Percentiles rank a stretch among this genome's conserved stretches.
These are phyloP conservation scores for Hydropsyche tenuis DNA, from an alignment of 1,140 invertebrate genomes.

Conservation along the genomic window DNA sequence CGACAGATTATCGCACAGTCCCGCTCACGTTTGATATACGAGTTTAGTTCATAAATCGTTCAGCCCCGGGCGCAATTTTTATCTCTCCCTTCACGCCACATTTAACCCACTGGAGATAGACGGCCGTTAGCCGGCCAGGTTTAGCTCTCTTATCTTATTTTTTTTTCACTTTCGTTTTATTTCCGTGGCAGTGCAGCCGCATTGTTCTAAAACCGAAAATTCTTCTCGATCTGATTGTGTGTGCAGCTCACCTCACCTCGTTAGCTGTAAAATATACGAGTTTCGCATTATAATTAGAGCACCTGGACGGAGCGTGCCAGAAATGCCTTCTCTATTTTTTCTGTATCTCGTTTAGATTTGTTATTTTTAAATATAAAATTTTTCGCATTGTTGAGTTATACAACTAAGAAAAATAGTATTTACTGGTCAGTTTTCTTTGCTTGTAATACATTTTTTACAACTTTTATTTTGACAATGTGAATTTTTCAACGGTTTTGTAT, in stretches of 20 bases:
- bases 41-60: background rate
- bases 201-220: too few species aligned
- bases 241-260: background rate
- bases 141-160: constrained; percentile 3
- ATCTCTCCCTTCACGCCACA: constrained; percentile 34
- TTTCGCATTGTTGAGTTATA: too few species aligned
- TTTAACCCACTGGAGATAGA: constrained; percentile 27
- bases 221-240: background rate
- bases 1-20: background rate
- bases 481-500: too few species aligned
- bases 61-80: constrained; percentile 28
- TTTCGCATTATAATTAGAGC: constrained; percentile 2
- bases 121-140: constrained; percentile 5
- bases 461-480: too few species aligned
- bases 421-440: too few species aligned
- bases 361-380: too few species aligned
- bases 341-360: background rate
- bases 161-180: background rate
- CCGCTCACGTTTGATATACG: background rate
- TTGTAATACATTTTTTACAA: too few species aligned
- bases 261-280: constrained; percentile 13
- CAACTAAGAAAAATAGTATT: too few species aligned
- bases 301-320: background rate
- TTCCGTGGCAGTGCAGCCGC: too few species aligned
- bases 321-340: background rate